Conservation (phyloP, 2,113 vertebrate species). For the Pteronura brasiliensis region DNA sequence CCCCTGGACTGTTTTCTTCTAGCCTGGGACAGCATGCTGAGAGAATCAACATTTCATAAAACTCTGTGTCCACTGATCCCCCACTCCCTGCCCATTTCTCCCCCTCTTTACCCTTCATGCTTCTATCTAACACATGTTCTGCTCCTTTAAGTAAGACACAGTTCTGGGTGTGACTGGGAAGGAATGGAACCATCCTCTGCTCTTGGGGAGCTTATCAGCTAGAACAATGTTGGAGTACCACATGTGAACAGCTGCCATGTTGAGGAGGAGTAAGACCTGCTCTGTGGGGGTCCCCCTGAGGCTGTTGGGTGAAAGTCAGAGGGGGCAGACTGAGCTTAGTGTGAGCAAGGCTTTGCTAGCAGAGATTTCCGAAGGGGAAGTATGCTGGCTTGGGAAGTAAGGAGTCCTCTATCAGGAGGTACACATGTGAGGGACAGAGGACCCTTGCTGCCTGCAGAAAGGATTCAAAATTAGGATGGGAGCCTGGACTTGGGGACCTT, state of each 20-base stretch:
- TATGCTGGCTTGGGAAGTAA: background rate
- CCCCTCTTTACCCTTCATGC: background rate
- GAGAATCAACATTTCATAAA: background rate
- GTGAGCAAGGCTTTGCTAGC: background rate
- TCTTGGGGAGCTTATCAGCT: background rate
- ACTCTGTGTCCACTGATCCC: background rate
- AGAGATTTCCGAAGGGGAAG: background rate
- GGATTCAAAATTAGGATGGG: background rate
- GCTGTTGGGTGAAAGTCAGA: background rate
- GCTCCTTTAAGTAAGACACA: background rate
- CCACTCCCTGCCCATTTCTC: background rate
- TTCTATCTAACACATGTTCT: background rate
- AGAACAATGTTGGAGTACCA: background rate
- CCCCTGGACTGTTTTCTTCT: background rate
- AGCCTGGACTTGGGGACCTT: background rate
- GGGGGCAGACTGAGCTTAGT: too few relatives aligned
- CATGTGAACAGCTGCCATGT: background rate
- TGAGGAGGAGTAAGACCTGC: background rate
- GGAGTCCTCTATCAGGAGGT: background rate
- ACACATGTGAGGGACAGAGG: accelerated
- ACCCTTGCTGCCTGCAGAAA: background rate
- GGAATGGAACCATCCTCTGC: background rate
- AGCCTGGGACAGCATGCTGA: background rate
- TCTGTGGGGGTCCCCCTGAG: background rate
- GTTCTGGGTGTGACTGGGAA: background rate